Percentiles rank a stretch among this genome's conserved stretches.
These are phyloP conservation scores for Todiramphus saurophagus DNA, from an alignment of 2,113 vertebrate species.

Conservation along the genomic window DNA sequence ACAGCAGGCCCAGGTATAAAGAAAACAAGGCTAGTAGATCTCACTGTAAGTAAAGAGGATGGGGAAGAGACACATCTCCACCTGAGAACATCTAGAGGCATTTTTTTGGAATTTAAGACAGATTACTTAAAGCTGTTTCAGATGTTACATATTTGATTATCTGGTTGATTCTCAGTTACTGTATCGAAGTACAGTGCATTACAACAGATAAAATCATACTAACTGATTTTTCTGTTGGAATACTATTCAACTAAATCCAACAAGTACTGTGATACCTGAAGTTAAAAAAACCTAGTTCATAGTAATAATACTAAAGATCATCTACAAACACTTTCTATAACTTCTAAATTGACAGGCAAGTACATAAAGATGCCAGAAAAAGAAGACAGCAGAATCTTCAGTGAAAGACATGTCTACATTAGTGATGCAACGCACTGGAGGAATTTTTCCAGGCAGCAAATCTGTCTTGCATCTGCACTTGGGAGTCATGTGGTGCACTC, in stretches of 20 bases:
- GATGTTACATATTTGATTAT: background rate
- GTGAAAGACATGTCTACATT: background rate
- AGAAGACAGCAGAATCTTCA: background rate
- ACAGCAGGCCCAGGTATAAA: background rate
- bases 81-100: background rate
- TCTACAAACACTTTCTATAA: background rate
- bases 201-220: background rate
- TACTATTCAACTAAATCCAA: background rate
- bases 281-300: background rate
- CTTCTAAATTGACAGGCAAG: background rate
- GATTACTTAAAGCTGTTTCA: background rate
- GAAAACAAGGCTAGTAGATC: background rate
- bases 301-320: background rate
- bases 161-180: background rate
- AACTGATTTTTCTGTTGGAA: background rate
- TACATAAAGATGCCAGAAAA: background rate
- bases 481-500: background rate
- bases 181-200: background rate
- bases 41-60: background rate
- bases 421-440: background rate
- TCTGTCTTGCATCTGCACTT: background rate
- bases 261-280: background rate
- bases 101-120: background rate
- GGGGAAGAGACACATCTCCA: background rate
- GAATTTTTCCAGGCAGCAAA: background rate